These are phyloP conservation scores for Odontamblyopus lacepedii DNA, from an alignment of 2,797 vertebrate species.

Conservation along the genomic window DNA sequence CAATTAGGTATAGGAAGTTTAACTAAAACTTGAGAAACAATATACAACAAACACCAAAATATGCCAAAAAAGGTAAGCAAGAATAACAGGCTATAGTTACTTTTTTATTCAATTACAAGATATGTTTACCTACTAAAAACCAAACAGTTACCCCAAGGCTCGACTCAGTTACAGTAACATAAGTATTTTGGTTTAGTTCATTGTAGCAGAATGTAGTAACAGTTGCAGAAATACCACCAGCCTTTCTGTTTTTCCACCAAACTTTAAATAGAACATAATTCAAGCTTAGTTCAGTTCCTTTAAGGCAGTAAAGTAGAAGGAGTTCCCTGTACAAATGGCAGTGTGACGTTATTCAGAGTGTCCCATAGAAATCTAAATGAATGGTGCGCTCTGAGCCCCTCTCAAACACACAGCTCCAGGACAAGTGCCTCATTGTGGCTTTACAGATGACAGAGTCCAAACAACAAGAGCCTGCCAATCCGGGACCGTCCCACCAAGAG, in stretches of 20 bases:
- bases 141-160: no score
- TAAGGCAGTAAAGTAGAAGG: slow-evolving; percentile 2
- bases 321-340: slow-evolving; percentile 7
- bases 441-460: slow-evolving; percentile 66
- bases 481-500: slow-evolving; percentile 37
- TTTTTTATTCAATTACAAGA: no score
- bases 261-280: not conserved
- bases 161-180: no score
- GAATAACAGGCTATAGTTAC: no score
- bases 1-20: no score
- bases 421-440: slow-evolving; percentile 63
- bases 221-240: not conserved
- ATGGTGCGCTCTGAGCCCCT: slow-evolving; percentile 30
- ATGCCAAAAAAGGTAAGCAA: no score
- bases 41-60: no score
- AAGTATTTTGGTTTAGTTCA: not conserved
- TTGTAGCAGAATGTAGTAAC: not conserved
- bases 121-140: no score
- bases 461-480: slow-evolving; percentile 49
- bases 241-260: not conserved
- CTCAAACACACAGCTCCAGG: slow-evolving; percentile 31
- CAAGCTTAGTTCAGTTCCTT: not conserved
- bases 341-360: slow-evolving; percentile 27
- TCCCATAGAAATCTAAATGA: slow-evolving; percentile 48
- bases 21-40: no score